Conservation (phyloP, 2,888 invertebrate species). For the Volucella zonaria region DNA sequence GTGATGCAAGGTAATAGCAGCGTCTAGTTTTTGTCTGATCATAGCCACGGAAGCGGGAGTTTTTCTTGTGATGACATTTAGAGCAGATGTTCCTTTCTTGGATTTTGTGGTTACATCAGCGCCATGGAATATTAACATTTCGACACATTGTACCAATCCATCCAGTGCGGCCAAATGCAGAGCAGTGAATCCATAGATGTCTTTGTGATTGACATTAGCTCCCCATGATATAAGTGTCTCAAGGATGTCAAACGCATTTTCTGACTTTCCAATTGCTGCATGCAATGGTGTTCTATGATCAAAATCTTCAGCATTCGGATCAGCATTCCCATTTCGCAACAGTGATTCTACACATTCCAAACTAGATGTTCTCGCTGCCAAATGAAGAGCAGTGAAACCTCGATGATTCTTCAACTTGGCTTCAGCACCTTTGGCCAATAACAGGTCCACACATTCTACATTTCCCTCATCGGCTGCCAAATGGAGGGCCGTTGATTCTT, state of each 20-base stretch:
- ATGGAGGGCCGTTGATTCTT: conserved; percentile 91
- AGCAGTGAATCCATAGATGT: conserved; percentile 93
- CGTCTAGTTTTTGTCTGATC: conserved; percentile 91
- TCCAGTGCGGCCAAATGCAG: conserved; percentile 93
- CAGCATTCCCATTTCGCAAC: conserved; percentile 88
- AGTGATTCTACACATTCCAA: conserved; percentile 91
- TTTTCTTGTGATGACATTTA: conserved; percentile 93
- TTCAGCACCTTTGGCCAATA: conserved; percentile 90
- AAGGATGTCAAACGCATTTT: conserved; percentile 90
- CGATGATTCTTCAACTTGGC: conserved; percentile 89
- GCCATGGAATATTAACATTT: conserved; percentile 91
- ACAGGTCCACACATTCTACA: conserved; percentile 89
- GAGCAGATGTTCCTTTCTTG: conserved; percentile 92
- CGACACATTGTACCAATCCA: conserved; percentile 92
- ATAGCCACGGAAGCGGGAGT: conserved; percentile 93
- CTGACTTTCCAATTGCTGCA: conserved; percentile 92
- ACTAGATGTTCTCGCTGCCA: conserved; percentile 91
- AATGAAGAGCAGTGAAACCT: conserved; percentile 92
- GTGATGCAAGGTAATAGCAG: conserved; percentile 90
- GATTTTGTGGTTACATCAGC: conserved; percentile 95
- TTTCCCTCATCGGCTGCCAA: conserved; percentile 94
- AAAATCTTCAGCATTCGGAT: conserved; percentile 91
- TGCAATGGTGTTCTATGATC: conserved; percentile 92
- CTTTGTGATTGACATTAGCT: conserved; percentile 92
- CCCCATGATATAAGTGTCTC: conserved; percentile 91